A percentile compares a stretch with the other conserved stretches of the same genome.
These are phyloP conservation scores for Ormia ochracea DNA, from an alignment of 2,888 invertebrate genomes.

Conservation along the genomic window DNA sequence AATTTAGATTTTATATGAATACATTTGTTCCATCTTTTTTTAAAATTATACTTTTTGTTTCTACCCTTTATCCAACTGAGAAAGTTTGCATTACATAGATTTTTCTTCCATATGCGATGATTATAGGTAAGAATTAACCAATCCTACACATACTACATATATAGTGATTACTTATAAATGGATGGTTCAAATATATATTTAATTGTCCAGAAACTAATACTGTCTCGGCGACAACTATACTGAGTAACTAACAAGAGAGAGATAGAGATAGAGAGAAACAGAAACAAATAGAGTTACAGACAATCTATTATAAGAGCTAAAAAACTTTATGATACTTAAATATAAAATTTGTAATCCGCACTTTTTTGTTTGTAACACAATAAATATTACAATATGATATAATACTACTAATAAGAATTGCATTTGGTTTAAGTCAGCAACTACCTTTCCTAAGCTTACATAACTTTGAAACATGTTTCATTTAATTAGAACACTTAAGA, in stretches of 20 bases:
- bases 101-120: conserved; percentile 8
- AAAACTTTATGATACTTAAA: conserved; percentile 25
- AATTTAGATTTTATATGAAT: conserved; percentile 33
- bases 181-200: conserved; percentile 3
- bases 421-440: conserved; percentile 50
- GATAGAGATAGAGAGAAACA: background rate
- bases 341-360: conserved; percentile 34
- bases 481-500: conserved; percentile 32
- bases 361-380: conserved; percentile 22
- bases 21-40: conserved; percentile 40
- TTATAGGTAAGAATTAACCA: conserved; percentile 16
- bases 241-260: conserved; percentile 26
- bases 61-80: conserved; percentile 35
- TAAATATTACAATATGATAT: conserved; percentile 44
- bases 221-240: conserved; percentile 15
- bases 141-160: conserved; percentile 21
- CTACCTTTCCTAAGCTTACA: conserved; percentile 45
- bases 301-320: conserved; percentile 22
- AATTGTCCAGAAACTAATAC: conserved; percentile 12
- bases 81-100: conserved; percentile 1
- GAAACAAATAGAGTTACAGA: too few species aligned
- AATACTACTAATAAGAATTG: conserved; percentile 52
- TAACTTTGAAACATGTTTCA: conserved; percentile 29
- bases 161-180: background rate
- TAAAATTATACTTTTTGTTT: conserved; percentile 15